phyloP scores from a whole-genome alignment of 2,888 invertebrate species.

The Ornithoptera priamus region DNA sequence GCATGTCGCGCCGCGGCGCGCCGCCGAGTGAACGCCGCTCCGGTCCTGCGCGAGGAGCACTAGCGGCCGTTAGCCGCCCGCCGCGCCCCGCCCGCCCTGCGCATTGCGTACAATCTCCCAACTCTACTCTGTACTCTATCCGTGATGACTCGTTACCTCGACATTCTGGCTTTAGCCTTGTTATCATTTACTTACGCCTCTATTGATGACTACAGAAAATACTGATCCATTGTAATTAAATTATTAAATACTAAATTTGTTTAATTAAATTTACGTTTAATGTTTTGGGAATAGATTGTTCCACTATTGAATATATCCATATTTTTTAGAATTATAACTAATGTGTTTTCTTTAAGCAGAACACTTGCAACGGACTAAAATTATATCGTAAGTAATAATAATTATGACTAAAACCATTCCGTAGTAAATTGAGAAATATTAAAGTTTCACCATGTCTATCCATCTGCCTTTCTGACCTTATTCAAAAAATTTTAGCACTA shows the following conservation, averaged over 20 bases:
- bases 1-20: slow-evolving; percentile 83
- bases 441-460: too few species aligned
- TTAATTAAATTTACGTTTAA: not conserved
- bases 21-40: slow-evolving; percentile 84
- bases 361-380: too few species aligned
- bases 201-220: not conserved
- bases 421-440: too few species aligned
- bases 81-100: slow-evolving; percentile 64
- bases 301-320: too few species aligned
- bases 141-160: not conserved
- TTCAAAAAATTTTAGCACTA: too few species aligned
- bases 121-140: slow-evolving; percentile 28
- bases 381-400: too few species aligned
- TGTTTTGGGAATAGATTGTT: not conserved
- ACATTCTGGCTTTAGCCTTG: not conserved
- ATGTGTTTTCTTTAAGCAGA: too few species aligned
- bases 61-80: slow-evolving; percentile 61
- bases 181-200: not conserved
- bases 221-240: not conserved
- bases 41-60: slow-evolving; percentile 82
- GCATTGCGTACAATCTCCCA: slow-evolving; percentile 49
- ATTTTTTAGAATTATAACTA: too few species aligned
- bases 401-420: too few species aligned
- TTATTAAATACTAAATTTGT: not conserved
- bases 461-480: too few species aligned